Percentiles rank a stretch among this genome's conserved stretches.
Evolutionary conservation across 2,888 invertebrate genomes (phyloP).

Genomic region (Physocephala rufipes): DNA sequence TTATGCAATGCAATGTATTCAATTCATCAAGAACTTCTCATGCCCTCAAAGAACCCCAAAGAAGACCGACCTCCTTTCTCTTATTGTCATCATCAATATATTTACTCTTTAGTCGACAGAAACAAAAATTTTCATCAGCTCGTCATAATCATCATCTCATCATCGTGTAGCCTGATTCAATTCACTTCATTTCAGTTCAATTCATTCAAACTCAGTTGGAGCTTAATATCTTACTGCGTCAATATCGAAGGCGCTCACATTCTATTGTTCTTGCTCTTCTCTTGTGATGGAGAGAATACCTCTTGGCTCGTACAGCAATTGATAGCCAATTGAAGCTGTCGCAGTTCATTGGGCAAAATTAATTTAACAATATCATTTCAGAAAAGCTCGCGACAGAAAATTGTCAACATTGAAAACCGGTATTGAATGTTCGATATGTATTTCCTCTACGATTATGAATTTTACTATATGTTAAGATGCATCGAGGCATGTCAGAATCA

Average conservation of each 20-base stretch:
- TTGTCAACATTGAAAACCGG: neutral
- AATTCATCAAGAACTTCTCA: neutral
- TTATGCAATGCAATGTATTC: neutral
- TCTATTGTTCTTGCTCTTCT: neutral
- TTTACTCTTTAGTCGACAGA: too few relatives aligned
- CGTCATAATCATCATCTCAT: conserved; percentile 27
- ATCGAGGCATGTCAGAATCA: conserved; percentile 24
- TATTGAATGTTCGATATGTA: neutral
- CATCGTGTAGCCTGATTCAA: conserved; percentile 16
- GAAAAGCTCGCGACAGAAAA: neutral
- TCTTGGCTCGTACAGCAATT: conserved; percentile 25
- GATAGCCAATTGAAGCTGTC: conserved; percentile 34
- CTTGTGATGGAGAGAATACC: neutral
- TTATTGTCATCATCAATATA: neutral
- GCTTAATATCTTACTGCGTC: neutral
- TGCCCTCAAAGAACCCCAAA: neutral
- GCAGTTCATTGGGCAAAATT: conserved; percentile 36
- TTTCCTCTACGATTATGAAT: neutral
- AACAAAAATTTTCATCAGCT: neutral
- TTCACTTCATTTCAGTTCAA: conserved; percentile 20
- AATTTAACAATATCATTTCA: conserved; percentile 26
- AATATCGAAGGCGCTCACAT: neutral
- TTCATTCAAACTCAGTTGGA: neutral
- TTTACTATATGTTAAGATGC: neutral
- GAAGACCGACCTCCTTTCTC: neutral